Evolutionary conservation across 1,140 invertebrate species (phyloP), one percentile per base, ranked within the genome.

Genomic region (Tenebrio molitor): DNA sequence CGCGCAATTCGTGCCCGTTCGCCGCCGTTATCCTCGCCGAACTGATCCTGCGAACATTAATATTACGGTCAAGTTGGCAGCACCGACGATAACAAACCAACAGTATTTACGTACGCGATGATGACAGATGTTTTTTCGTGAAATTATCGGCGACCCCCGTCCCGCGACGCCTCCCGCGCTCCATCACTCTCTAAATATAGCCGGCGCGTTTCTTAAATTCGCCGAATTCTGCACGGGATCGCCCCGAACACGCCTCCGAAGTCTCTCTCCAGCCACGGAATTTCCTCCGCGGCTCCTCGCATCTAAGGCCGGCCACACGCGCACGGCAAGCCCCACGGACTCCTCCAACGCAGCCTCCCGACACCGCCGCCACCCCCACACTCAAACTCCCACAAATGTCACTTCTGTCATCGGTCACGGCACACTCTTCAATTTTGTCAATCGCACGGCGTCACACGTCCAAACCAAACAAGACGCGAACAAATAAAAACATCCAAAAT

Each of bases 161-260:
- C 41, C 66, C 66, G 66, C 41, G 42, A 15, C 39, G 34, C 16
- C 14, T 19, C 23, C 41, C 21, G 33, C 39, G 34, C 16, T 10
- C 36, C 23, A 66, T 66, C 64, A 66, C 21, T 29, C 17, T 19
- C 64, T 66, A 66, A 66, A 66, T 66, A 66, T 66, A 66, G 64
- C 21, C 36, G 41, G 62, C 62, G 36, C 64, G 36, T 66, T 66
- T 66, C 23, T 44, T 66, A 21, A 44, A 66, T 66, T 44, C 64
- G 64, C 12, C 17, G 64, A 65, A 65, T 65, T 36, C 62, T 39
- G 33, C 33, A 42, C 36, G 64, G 64, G 42, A 66, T 66, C 64
- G 64, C 64, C 64, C 42, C 15, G 39, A 65, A 63, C 16, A 29
- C 50, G 50, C 50, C 50, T 25, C 50, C 50, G 50, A n/a, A n/a